These are phyloP conservation scores for Tuta absoluta DNA, from an alignment of 2,888 invertebrate species.

Conservation along the genomic window DNA sequence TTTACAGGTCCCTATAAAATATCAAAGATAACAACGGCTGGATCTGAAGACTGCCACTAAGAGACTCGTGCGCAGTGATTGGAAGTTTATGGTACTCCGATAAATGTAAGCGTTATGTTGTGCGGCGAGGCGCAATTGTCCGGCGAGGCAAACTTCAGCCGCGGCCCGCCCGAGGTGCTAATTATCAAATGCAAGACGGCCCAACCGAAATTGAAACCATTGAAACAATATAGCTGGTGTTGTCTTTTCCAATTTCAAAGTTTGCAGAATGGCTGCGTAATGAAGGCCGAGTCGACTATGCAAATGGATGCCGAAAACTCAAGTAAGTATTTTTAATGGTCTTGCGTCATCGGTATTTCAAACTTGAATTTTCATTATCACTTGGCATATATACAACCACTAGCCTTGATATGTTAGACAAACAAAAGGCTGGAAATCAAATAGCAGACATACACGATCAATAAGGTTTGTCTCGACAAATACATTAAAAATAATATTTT, in stretches of 20 bases:
- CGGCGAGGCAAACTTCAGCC: conserved; percentile 33
- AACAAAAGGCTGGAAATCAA: conserved; percentile 78
- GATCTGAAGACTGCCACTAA: conserved; percentile 63
- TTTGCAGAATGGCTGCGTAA: conserved; percentile 79
- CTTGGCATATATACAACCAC: conserved; percentile 75
- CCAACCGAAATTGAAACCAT: conserved; percentile 77
- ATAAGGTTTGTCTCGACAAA: conserved; percentile 66
- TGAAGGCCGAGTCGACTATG: conserved; percentile 76
- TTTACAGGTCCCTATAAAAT: conserved; percentile 81
- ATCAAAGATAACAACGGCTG: conserved; percentile 79
- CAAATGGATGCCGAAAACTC: conserved; percentile 79
- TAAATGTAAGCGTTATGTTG: conserved; percentile 67
- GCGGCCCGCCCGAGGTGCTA: conserved; percentile 70
- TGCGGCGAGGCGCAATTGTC: conserved; percentile 59
- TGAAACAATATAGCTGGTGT: conserved; percentile 78
- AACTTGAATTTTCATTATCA: conserved; percentile 82
- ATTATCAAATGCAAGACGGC: conserved; percentile 78
- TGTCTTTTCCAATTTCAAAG: conserved; percentile 78
- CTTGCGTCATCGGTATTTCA: conserved; percentile 79
- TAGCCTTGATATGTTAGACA: conserved; percentile 80
- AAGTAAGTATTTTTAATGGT: conserved; percentile 77
- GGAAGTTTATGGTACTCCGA: conserved; percentile 76
- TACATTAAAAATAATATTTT: conserved; percentile 51
- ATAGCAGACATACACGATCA: conserved; percentile 72
- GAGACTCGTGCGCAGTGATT: conserved; percentile 65